Evolutionary conservation across 1,140 invertebrate species (phyloP), one percentile per base, ranked within the genome.

Genomic region (Drosophila elegans): DNA sequence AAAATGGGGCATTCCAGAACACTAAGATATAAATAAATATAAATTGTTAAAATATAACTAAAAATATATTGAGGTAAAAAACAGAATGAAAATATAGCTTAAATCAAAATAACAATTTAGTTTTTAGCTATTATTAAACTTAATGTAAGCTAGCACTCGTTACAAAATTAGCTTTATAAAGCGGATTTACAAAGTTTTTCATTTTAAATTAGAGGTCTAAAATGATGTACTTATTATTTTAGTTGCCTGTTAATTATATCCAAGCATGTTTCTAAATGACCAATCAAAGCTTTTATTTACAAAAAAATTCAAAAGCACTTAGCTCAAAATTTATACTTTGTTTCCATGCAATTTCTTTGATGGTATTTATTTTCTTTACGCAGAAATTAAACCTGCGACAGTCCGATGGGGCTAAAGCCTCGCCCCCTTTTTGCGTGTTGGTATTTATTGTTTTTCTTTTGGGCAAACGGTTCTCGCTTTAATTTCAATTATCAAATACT

Each of bases 401-500:
- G 36, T 21, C 25, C 11, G 10, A 34, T 13, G 11, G 25, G 10
- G 25, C 25, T 5, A 11, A 27, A 6, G 2, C 11, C 48, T 12
- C 27, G 36, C 48, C 29, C 3, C 9, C 34, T 51, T 11, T 16
- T 21, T 21, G 16, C 27, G n/a, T 29, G 7, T 10, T 34, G 7
- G 16, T 42, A 13, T 25, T 34, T 56, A 13, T 34, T 29, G 60
- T 34, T 34, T 32, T 63, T 44, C 4, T 11, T 9, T 11, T 4
- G 10, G 2, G 16, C 27, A 12, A 53, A 16, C 25, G 34, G 38
- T 41, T 53, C 21, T 62, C n/a, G 29, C 32, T 51, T 49, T 29
- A 45, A 64, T 66, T 54, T 69, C 10, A 67, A 69, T 54, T 46
- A 38, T 16, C 12, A 46, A 71, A 49, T 34, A 4, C 42, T 39